Percentiles rank a stretch among this genome's conserved stretches.
These are phyloP conservation scores for Stomatorhinus ivindoensis DNA, from an alignment of 2,113 vertebrate genomes.

Conservation along the genomic window DNA sequence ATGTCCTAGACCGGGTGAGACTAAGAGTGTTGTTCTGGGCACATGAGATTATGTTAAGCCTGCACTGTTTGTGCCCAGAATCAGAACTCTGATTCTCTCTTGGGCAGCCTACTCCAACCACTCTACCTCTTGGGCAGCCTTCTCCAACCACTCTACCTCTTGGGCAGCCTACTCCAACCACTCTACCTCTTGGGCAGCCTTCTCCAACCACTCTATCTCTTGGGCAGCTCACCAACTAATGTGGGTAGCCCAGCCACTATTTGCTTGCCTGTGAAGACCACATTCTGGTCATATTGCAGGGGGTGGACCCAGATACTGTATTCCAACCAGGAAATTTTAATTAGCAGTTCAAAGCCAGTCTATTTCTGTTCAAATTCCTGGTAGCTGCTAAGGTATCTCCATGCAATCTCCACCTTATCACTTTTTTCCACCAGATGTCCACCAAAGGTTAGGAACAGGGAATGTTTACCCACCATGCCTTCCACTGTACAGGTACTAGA, in stretches of 20 bases:
- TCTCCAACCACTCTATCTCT: not conserved
- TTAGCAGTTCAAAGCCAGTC: not conserved
- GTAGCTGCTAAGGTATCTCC: not conserved
- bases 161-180: not conserved
- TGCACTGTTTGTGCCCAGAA: not conserved
- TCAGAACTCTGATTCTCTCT: not conserved
- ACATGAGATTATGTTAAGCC: not conserved
- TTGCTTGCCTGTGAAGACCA: not conserved
- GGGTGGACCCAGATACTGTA: not conserved
- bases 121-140: too few species aligned
- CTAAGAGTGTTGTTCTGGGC: too few species aligned
- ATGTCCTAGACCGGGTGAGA: too few species aligned
- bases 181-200: not conserved
- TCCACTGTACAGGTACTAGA: not conserved
- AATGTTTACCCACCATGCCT: not conserved
- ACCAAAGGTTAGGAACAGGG: not conserved
- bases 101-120: not conserved
- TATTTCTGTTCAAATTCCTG: not conserved
- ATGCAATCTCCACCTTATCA: not conserved
- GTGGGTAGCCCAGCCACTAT: not conserved
- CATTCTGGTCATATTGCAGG: not conserved
- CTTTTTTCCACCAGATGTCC: not conserved
- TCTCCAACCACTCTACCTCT: too few species aligned
- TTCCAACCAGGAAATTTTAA: not conserved
- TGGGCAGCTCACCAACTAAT: not conserved